phyloP scores from a whole-genome alignment of 1,140 invertebrate species.

The Aphelinus atriplicis region DNA sequence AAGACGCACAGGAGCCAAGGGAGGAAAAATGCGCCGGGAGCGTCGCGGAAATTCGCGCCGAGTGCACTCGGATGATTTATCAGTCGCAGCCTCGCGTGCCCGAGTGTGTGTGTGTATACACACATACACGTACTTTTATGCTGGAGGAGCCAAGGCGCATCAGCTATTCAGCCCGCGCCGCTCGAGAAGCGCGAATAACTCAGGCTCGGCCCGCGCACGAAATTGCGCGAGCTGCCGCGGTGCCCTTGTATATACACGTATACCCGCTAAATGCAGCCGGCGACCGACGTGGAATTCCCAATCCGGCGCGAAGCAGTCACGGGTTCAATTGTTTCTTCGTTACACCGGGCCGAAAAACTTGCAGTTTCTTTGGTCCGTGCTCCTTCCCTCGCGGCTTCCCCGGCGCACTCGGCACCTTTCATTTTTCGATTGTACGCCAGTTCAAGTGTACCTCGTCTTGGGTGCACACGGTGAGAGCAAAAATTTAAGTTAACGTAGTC shows the following conservation, averaged over 20 bases:
- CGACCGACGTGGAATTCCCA: conserved; percentile 23
- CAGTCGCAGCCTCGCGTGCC: conserved; percentile 25
- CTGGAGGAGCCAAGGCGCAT: conserved; percentile 1
- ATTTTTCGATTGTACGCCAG: no score
- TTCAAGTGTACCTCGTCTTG: no score
- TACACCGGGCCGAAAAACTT: neutral
- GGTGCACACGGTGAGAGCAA: no score
- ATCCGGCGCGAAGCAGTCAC: neutral
- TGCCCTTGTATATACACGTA: no score
- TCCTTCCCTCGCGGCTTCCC: no score
- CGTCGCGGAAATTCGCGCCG: conserved; percentile 3
- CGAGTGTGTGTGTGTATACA: neutral
- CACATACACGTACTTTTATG: no score
- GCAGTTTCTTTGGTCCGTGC: no score
- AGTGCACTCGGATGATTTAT: conserved; percentile 39
- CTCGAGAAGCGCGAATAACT: conserved; percentile 30
- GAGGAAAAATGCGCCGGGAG: neutral
- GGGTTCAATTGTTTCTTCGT: conserved; percentile 31
- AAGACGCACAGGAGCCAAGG: neutral
- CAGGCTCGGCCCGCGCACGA: neutral
- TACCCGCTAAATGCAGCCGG: no score
- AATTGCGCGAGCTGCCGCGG: conserved; percentile 26
- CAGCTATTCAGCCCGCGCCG: conserved; percentile 29
- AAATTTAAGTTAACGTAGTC: no score
- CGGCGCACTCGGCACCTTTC: no score